Percentiles rank a stretch among this genome's conserved stretches.
phyloP scores from a whole-genome alignment of 1,140 invertebrate genomes.

The Cydia fagiglandana region DNA sequence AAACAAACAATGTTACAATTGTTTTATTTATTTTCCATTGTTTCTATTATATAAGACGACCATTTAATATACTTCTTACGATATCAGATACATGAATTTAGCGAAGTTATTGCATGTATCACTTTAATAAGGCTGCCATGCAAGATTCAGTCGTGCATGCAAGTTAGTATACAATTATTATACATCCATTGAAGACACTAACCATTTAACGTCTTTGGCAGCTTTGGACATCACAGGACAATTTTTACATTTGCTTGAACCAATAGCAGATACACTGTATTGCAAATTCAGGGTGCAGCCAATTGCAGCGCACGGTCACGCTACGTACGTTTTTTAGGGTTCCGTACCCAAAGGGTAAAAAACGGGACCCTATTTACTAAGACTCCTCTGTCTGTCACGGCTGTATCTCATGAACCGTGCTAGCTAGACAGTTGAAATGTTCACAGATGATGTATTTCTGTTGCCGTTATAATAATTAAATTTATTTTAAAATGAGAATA shows the following conservation, averaged over 20 bases:
- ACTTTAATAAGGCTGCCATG: slow-evolving; percentile 32
- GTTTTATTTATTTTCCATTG: slow-evolving; percentile 29
- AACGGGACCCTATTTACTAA: no score
- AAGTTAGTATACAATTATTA: slow-evolving; percentile 1
- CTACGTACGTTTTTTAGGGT: not conserved
- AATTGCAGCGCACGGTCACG: not conserved
- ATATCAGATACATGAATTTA: slow-evolving; percentile 30
- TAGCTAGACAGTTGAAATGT: no score
- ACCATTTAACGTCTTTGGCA: slow-evolving; percentile 36
- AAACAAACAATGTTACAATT: slow-evolving; percentile 38
- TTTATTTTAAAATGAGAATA: not conserved
- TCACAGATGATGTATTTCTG: no score
- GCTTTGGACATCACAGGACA: slow-evolving; percentile 34
- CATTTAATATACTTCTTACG: slow-evolving; percentile 29
- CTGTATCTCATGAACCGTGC: no score
- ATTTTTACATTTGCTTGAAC: slow-evolving; percentile 19
- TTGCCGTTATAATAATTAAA: no score
- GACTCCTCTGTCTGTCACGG: no score
- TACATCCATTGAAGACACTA: slow-evolving; percentile 26
- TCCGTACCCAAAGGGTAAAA: no score
- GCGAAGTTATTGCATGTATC: slow-evolving; percentile 31
- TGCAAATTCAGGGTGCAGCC: not conserved
- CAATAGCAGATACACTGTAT: not conserved
- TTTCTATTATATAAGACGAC: slow-evolving; percentile 31
- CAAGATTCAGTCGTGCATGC: slow-evolving; percentile 22